Conservation (phyloP, 2,888 invertebrate genomes). For the Desoria tigrina region DNA sequence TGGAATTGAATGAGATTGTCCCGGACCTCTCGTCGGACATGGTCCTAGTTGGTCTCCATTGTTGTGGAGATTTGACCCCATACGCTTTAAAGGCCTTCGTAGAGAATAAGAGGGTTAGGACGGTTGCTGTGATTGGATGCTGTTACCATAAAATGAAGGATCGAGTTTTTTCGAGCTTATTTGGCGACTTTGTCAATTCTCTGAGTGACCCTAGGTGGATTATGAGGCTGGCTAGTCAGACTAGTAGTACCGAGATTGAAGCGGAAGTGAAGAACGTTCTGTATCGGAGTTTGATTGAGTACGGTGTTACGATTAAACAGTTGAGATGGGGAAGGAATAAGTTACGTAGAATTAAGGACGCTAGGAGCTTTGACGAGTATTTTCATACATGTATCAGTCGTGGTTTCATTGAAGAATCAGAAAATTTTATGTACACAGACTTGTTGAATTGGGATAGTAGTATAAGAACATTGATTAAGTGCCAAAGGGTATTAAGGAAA, state of each 20-base stretch:
- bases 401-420: too few species aligned
- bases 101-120: conserved; percentile 62
- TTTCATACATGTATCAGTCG: too few species aligned
- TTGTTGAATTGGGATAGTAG: too few species aligned
- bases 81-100: conserved; percentile 67
- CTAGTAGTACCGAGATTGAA: conserved; percentile 57
- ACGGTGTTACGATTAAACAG: too few species aligned
- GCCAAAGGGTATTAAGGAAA: conserved; percentile 57
- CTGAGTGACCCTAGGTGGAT: conserved; percentile 28
- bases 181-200: not conserved
- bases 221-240: conserved; percentile 41
- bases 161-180: not conserved
- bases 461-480: too few species aligned
- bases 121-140: conserved; percentile 72
- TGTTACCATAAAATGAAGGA: conserved; percentile 72
- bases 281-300: too few species aligned
- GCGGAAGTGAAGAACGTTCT: too few species aligned
- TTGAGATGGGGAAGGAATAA: too few species aligned
- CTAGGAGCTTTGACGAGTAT: too few species aligned
- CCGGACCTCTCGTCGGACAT: too few species aligned
- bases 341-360: too few species aligned
- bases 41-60: conserved; percentile 68
- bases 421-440: too few species aligned
- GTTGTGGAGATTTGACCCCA: conserved; percentile 74
- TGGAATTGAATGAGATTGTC: not conserved